These are phyloP conservation scores for Tachina fera DNA, from an alignment of 2,888 invertebrate species.

Conservation along the genomic window DNA sequence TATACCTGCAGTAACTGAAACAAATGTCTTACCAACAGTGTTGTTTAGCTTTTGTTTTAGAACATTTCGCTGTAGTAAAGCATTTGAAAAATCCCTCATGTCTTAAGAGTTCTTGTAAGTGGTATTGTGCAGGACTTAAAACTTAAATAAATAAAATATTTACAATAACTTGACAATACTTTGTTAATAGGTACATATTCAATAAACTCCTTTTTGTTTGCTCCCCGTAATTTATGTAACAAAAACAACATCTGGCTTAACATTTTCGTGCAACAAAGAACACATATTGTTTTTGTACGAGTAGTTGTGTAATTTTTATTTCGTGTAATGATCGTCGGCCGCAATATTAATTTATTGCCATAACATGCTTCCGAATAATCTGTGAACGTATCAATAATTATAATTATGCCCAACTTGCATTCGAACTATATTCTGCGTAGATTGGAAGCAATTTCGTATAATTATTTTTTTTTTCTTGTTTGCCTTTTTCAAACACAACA, in stretches of 20 bases:
- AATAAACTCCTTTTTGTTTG: background rate
- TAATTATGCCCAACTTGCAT: slow-evolving; percentile 29
- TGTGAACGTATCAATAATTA: slow-evolving; percentile 34
- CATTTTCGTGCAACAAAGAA: slow-evolving; percentile 9
- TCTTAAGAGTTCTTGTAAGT: no score
- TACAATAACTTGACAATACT: background rate
- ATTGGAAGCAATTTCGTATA: background rate
- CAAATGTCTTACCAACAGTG: no score
- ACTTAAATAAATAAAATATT: background rate
- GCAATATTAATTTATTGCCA: slow-evolving; percentile 60
- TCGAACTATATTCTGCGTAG: background rate
- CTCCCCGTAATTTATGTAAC: slow-evolving; percentile 11
- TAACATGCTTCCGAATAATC: slow-evolving; percentile 24
- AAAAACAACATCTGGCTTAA: slow-evolving; percentile 58
- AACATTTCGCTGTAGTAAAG: background rate
- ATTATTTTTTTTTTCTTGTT: background rate
- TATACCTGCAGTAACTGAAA: background rate
- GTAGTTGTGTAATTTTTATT: slow-evolving; percentile 1
- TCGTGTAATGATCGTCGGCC: slow-evolving; percentile 47
- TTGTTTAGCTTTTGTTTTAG: no score
- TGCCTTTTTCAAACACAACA: background rate
- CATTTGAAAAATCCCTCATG: no score
- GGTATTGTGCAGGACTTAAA: background rate
- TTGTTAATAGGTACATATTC: background rate
- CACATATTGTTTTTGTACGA: background rate